Base-by-base conservation (phyloP, 2,113 vertebrate species). In the Nothocercus nigrocapillus region DNA sequence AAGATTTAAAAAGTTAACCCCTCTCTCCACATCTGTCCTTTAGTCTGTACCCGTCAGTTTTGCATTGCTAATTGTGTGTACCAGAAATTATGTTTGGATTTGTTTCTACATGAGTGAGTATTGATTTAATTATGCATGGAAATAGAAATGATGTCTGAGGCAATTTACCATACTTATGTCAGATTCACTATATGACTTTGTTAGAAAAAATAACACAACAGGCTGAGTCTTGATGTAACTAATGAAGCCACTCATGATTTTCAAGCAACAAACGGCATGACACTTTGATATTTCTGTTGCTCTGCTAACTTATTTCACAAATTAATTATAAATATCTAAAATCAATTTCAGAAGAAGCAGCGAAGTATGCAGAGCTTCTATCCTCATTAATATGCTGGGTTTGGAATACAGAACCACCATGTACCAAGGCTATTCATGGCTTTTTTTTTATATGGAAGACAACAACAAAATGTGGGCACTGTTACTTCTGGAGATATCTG, bases 51-150 rank as follows among this genome's bases (percentile, higher is more conserved):
- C 20, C 59, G 13, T 81, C 36, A 49, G 8, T 64, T 44, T 5
- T 88, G 90, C 34, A 67, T 42, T 64, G 47, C 8, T 84, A 72
- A 82, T 72, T 67, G 18, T 45, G 3, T 76, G 30, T 44, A 82
- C 20, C 4, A 78, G 49, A 93, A 88, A 67, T 34, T 7, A 40
- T 38, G 24, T 66, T 82, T 79, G 36, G 25, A 75, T 84, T 92
- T 93, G 12, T 81, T 94, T 89, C 0, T 0, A 85, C 53, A 22
- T 75, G 89, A 95, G 12, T 56, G 61, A 84, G 13, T 72, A 90
- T 81, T 90, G 66, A 79, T 77, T 95, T 90, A 94, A 87, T 95
- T 70, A 78, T 53, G 22, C 30, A 45, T 82, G 21, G 67, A 88
- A 82, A 64, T 40, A 82, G 47, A 68, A 67, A 64, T 66, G 69